Conservation (phyloP, 2,888 invertebrate species). For the Meiosimyza platycephala region DNA sequence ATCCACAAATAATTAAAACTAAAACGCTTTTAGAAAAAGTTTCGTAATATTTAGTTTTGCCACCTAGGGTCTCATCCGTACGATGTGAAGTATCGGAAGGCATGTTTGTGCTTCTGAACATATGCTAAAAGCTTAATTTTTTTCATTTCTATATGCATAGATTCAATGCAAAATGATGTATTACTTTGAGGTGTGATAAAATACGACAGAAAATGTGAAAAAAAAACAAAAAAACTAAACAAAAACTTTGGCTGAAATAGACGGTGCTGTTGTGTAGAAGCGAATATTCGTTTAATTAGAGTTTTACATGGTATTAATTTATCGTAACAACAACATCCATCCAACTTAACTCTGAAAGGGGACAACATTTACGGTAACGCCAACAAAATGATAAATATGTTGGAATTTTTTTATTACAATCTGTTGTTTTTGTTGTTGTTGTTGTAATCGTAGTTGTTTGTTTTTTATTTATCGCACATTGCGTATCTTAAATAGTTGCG, state of each 20-base stretch:
- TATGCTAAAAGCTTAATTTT: no score
- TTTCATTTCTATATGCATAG: no score
- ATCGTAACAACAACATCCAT: not conserved
- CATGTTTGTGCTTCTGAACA: no score
- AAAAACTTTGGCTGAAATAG: not conserved
- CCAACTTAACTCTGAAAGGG: not conserved
- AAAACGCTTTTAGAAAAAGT: no score
- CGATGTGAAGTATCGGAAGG: no score
- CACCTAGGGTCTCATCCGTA: no score
- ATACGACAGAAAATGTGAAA: not conserved
- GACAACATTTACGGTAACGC: not conserved
- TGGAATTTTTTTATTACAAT: not conserved
- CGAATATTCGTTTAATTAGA: conserved; percentile 4
- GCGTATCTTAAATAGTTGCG: conserved; percentile 17
- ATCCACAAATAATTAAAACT: no score
- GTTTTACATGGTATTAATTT: conserved; percentile 15
- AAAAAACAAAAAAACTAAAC: not conserved
- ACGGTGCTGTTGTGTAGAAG: no score
- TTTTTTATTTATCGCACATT: conserved; percentile 9
- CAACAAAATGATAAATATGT: conserved; percentile 17
- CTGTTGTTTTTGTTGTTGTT: not conserved
- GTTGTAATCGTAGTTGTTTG: not conserved
- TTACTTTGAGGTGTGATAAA: not conserved
- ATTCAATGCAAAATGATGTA: no score
- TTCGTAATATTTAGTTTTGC: no score